Percentiles rank a stretch among this genome's conserved stretches.
phyloP scores from a whole-genome alignment of 2,113 vertebrate species.

The Cisticola juncidis region DNA sequence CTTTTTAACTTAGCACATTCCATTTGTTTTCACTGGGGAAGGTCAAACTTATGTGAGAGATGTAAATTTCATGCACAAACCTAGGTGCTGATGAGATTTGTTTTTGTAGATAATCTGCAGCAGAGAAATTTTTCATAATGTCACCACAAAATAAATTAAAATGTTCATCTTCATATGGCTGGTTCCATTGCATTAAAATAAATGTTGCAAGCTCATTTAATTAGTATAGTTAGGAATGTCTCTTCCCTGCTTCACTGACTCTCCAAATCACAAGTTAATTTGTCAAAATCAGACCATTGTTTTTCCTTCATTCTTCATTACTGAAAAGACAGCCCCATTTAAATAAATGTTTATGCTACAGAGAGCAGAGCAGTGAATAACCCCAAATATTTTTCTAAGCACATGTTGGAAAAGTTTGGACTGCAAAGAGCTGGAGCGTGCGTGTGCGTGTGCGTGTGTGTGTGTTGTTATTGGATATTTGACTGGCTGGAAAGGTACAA shows the following conservation, averaged over 20 bases:
- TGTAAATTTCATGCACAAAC: slow-evolving; percentile 80
- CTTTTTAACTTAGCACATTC: slow-evolving; percentile 75
- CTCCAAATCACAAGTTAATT: slow-evolving; percentile 91
- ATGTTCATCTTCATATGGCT: slow-evolving; percentile 90
- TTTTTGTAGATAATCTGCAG: slow-evolving; percentile 84
- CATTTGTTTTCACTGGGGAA: slow-evolving; percentile 76
- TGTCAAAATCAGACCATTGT: slow-evolving; percentile 91
- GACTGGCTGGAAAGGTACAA: slow-evolving; percentile 69
- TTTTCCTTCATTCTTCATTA: slow-evolving; percentile 91
- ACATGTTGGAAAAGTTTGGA: slow-evolving; percentile 70
- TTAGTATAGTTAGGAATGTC: slow-evolving; percentile 89
- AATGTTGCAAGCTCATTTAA: slow-evolving; percentile 90
- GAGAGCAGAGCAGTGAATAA: slow-evolving; percentile 80
- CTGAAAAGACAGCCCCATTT: slow-evolving; percentile 84
- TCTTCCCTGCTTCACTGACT: slow-evolving; percentile 86
- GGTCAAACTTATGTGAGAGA: slow-evolving; percentile 77
- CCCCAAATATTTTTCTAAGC: slow-evolving; percentile 83
- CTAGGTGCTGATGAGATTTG: slow-evolving; percentile 86
- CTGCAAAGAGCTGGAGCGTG: not conserved
- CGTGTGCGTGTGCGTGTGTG: not conserved
- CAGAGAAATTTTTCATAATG: slow-evolving; percentile 87
- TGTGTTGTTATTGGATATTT: slow-evolving; percentile 67
- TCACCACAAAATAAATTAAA: slow-evolving; percentile 88
- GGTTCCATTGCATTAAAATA: slow-evolving; percentile 90
- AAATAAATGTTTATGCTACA: slow-evolving; percentile 89